Conservation (phyloP, 2,888 invertebrate genomes). For the Ctenicera cuprea region DNA sequence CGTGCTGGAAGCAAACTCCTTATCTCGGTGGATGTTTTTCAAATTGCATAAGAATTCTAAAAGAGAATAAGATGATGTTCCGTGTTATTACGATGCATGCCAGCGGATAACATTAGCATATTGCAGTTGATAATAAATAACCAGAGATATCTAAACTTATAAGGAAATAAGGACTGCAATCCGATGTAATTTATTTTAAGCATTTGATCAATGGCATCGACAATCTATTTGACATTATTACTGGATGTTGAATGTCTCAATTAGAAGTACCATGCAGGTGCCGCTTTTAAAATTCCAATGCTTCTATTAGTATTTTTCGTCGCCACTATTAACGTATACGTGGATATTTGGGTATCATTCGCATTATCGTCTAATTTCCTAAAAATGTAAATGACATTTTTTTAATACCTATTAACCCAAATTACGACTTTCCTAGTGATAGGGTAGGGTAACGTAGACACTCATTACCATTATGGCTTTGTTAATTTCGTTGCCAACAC, state of each 20-base stretch:
- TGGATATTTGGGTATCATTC: conserved; percentile 18
- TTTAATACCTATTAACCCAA: conserved; percentile 16
- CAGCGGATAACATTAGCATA: conserved; percentile 44
- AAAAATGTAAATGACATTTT: conserved; percentile 27
- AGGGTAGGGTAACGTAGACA: not conserved
- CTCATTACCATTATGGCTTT: conserved; percentile 13
- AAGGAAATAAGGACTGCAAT: conserved; percentile 45
- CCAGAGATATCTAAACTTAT: conserved; percentile 46
- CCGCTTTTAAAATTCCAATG: conserved; percentile 27
- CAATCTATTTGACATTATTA: conserved; percentile 45
- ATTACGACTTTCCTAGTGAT: conserved; percentile 11
- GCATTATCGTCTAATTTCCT: conserved; percentile 15
- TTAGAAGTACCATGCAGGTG: conserved; percentile 36
- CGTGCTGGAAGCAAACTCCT: conserved; percentile 19
- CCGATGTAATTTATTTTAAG: conserved; percentile 42
- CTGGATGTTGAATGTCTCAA: conserved; percentile 43
- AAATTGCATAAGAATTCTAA: conserved; percentile 32
- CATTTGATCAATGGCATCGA: conserved; percentile 41
- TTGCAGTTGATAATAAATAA: conserved; percentile 45
- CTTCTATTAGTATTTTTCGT: conserved; percentile 21
- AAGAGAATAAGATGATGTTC: conserved; percentile 27
- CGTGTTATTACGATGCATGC: conserved; percentile 39
- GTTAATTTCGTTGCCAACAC: not conserved
- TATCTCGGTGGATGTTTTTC: conserved; percentile 24
- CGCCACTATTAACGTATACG: conserved; percentile 16